Percentiles rank a stretch among this genome's conserved stretches.
phyloP scores from a whole-genome alignment of 2,113 vertebrate species.

The Dolichotis patagonum region DNA sequence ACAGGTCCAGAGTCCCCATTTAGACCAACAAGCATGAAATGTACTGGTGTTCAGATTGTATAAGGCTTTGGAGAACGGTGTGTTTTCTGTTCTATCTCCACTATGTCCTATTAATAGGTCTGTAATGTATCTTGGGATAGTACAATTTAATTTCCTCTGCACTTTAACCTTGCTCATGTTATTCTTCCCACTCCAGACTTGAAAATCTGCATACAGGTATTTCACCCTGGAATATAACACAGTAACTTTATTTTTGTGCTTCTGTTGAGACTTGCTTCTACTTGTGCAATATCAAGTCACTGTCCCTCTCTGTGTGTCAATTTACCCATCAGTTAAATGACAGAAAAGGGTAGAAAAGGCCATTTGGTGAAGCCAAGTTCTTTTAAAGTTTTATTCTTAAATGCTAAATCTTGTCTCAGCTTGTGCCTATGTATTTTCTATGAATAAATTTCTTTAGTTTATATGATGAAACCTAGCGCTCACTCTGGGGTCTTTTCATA shows the following conservation, averaged over 20 bases:
- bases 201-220: background rate
- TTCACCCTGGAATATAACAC: background rate
- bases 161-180: background rate
- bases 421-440: background rate
- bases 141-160: background rate
- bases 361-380: background rate
- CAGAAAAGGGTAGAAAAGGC: background rate
- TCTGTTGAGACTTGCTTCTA: background rate
- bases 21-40: background rate
- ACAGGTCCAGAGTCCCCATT: background rate
- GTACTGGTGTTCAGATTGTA: background rate
- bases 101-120: background rate
- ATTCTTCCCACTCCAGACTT: background rate
- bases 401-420: background rate
- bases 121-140: background rate
- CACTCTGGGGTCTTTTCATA: background rate
- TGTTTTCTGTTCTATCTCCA: background rate
- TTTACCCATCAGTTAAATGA: background rate
- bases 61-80: background rate
- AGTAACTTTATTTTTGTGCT: background rate
- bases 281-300: background rate
- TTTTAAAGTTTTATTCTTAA: background rate
- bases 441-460: background rate
- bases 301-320: background rate
- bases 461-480: background rate